A percentile compares a stretch with the other conserved stretches of the same genome.
Conservation (phyloP, 2,888 invertebrate genomes). For the Eumerus sabulonum region DNA sequence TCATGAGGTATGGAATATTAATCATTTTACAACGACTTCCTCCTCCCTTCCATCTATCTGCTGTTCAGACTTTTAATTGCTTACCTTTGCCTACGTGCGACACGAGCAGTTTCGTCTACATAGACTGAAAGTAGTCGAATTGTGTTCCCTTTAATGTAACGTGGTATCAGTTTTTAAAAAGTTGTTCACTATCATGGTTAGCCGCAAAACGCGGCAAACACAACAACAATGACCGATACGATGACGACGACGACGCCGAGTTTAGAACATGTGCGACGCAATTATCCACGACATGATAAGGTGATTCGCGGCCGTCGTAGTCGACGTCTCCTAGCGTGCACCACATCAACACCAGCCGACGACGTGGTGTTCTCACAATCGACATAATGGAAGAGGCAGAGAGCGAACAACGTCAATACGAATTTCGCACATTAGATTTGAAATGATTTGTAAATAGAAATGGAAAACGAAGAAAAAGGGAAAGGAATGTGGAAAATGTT, state of each 20-base stretch:
- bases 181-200: no score
- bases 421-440: slow-evolving; percentile 31
- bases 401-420: not conserved
- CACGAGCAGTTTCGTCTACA: no score
- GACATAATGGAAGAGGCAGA: not conserved
- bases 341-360: not conserved
- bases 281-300: slow-evolving; percentile 48
- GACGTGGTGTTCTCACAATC: not conserved
- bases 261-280: slow-evolving; percentile 54
- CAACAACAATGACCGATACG: not conserved
- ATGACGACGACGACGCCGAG: no score
- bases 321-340: no score
- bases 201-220: no score
- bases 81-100: slow-evolving; percentile 12
- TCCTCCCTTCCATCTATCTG: not conserved
- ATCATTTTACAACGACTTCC: slow-evolving; percentile 18
- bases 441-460: slow-evolving; percentile 32
- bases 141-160: no score
- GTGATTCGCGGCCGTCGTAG: no score
- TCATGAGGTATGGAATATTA: slow-evolving; percentile 18
- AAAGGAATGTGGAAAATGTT: not conserved
- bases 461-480: slow-evolving; percentile 1
- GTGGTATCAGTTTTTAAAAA: not conserved
- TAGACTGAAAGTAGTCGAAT: no score
- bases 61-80: slow-evolving; percentile 11